Evolutionary conservation across 2,113 vertebrate species (phyloP).

Genomic region (Dascyllus trimaculatus): DNA sequence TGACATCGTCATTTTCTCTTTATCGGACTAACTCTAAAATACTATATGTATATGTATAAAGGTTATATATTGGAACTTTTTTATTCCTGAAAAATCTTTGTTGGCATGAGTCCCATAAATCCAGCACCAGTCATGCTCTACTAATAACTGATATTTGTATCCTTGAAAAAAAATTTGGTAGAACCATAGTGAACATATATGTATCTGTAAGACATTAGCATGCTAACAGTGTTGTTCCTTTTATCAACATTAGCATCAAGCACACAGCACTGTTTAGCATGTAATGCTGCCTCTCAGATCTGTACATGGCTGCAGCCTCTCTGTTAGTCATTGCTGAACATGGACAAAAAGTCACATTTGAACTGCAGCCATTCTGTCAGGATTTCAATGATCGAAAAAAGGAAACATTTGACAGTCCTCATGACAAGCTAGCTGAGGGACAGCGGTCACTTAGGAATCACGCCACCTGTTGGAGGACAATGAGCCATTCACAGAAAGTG

Average conservation of each 20-base stretch:
- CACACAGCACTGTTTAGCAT: background rate
- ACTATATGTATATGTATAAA: no score
- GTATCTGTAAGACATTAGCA: background rate
- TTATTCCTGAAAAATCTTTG: no score
- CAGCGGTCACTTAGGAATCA: constrained; percentile 67
- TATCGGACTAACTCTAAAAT: no score
- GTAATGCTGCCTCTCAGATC: background rate
- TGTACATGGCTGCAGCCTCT: constrained; percentile 1
- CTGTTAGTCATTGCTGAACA: constrained; percentile 30
- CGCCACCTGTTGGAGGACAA: constrained; percentile 83
- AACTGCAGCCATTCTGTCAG: constrained; percentile 55
- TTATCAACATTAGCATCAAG: constrained; percentile 1
- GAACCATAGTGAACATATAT: no score
- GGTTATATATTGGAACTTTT: no score
- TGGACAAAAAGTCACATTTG: constrained; percentile 52
- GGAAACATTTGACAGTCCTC: constrained; percentile 31
- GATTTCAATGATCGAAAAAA: constrained; percentile 47
- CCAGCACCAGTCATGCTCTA: no score
- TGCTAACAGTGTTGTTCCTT: background rate
- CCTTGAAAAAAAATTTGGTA: no score
- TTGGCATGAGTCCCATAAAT: no score
- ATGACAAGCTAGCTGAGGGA: constrained; percentile 47
- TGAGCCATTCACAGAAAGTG: constrained; percentile 70
- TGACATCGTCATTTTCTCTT: no score
- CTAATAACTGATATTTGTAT: no score